phyloP scores from a whole-genome alignment of 2,797 vertebrate genomes.

The Stomatorhinus walkeri region DNA sequence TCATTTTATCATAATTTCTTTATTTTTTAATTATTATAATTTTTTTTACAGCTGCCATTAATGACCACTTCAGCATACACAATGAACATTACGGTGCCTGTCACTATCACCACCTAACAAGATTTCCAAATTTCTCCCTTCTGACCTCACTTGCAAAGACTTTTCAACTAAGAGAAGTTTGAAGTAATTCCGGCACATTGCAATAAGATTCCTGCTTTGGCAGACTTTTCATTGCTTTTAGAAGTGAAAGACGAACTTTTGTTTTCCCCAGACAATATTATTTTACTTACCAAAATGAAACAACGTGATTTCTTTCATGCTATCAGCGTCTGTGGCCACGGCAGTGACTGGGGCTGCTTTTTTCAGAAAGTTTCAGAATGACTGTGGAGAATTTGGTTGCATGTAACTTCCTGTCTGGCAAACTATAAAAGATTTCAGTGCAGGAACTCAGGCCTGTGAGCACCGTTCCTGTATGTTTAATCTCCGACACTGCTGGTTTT shows the following conservation, averaged over 20 bases:
- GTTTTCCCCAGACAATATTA: conserved; percentile 60
- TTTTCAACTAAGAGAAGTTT: conserved; percentile 43
- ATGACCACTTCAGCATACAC: conserved; percentile 42
- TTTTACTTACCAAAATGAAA: conserved; percentile 36
- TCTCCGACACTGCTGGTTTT: not conserved
- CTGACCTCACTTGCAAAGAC: conserved; percentile 39
- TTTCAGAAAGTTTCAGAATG: not conserved
- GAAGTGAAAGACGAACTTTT: conserved; percentile 52
- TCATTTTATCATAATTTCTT: not conserved
- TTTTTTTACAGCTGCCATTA: conserved; percentile 43
- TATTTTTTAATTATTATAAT: not conserved
- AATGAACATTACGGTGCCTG: conserved; percentile 49
- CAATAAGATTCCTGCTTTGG: conserved; percentile 36
- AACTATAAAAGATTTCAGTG: not conserved
- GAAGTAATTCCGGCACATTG: conserved; percentile 42
- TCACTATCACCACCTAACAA: conserved; percentile 55
- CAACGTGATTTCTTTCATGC: conserved; percentile 30
- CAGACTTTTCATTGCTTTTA: conserved; percentile 44
- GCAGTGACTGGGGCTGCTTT: not conserved
- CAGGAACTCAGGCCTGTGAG: not conserved
- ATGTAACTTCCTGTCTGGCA: not conserved
- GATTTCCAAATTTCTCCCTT: conserved; percentile 46
- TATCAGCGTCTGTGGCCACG: conserved; percentile 16
- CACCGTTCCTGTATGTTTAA: not conserved
- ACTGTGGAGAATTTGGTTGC: not conserved